These are phyloP conservation scores for Oithona nana DNA, from an alignment of 2,888 invertebrate genomes.

Conservation along the genomic window DNA sequence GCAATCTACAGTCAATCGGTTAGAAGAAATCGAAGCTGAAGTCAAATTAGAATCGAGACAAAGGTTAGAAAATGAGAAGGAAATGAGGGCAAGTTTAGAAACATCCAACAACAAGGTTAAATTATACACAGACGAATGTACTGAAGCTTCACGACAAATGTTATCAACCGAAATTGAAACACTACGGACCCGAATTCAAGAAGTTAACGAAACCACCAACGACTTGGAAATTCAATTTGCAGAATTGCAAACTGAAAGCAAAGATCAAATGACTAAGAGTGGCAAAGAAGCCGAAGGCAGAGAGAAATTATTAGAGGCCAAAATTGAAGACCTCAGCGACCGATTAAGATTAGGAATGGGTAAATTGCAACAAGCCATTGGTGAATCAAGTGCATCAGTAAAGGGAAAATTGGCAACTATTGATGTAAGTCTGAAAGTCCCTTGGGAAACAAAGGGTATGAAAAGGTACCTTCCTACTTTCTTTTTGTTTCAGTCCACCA, in stretches of 20 bases:
- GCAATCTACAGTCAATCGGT: background rate
- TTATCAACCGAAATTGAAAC: background rate
- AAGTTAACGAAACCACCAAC: background rate
- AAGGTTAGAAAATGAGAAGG: background rate
- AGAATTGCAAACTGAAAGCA: background rate
- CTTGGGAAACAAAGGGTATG: background rate
- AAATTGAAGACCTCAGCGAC: constrained; percentile 21
- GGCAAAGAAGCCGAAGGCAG: background rate
- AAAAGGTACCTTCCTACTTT: no score
- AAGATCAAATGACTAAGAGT: background rate
- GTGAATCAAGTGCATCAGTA: constrained; percentile 11
- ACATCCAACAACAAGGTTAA: background rate
- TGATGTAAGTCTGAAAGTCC: background rate
- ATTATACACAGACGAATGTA: background rate
- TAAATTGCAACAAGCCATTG: constrained; percentile 19
- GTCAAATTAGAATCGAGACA: background rate
- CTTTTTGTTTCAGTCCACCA: background rate
- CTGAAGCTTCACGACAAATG: background rate
- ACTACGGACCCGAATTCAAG: background rate
- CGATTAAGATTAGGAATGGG: constrained; percentile 20
- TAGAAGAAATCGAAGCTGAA: background rate
- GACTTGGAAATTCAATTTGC: background rate
- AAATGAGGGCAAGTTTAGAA: background rate
- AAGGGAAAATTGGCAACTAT: background rate
- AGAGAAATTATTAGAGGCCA: constrained; percentile 19